phyloP scores from a whole-genome alignment of 2,888 invertebrate genomes.

The Bombylius discolor region DNA sequence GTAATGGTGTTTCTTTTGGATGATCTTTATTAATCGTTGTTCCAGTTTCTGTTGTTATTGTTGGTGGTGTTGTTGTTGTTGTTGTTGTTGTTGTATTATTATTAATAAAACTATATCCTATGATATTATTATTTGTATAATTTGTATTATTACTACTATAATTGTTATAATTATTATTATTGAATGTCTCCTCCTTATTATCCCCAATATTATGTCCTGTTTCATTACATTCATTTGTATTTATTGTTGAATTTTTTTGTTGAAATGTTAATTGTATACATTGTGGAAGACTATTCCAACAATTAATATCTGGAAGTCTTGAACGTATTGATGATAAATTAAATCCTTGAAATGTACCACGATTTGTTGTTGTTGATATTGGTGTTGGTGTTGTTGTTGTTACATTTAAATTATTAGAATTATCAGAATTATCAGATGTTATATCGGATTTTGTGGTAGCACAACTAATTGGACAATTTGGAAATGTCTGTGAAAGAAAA shows the following conservation, averaged over 20 bases:
- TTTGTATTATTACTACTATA: conserved; percentile 13
- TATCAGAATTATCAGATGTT: conserved; percentile 26
- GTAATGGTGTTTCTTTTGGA: conserved; percentile 31
- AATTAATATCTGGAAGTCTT: conserved; percentile 46
- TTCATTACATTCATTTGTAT: neutral
- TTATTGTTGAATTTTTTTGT: neutral
- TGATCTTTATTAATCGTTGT: conserved; percentile 6
- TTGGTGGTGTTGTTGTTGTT: too few species aligned
- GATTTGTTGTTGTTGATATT: conserved; percentile 12
- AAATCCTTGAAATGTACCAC: conserved; percentile 15
- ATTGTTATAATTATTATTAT: neutral
- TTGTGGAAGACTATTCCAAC: conserved; percentile 29
- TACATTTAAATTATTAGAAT: conserved; percentile 20
- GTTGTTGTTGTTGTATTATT: neutral
- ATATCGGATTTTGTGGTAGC: conserved; percentile 30
- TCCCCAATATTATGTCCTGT: too few species aligned
- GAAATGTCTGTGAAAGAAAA: conserved; percentile 47
- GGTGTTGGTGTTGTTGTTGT: conserved; percentile 18
- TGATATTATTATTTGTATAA: conserved; percentile 30
- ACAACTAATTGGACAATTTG: conserved; percentile 48
- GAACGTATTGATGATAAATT: conserved; percentile 41
- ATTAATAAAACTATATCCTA: conserved; percentile 31
- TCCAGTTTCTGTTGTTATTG: conserved; percentile 2
- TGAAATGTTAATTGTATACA: neutral
- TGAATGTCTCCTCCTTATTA: too few species aligned